Conservation (phyloP, 2,888 invertebrate genomes). For the Aelia acuminata region DNA sequence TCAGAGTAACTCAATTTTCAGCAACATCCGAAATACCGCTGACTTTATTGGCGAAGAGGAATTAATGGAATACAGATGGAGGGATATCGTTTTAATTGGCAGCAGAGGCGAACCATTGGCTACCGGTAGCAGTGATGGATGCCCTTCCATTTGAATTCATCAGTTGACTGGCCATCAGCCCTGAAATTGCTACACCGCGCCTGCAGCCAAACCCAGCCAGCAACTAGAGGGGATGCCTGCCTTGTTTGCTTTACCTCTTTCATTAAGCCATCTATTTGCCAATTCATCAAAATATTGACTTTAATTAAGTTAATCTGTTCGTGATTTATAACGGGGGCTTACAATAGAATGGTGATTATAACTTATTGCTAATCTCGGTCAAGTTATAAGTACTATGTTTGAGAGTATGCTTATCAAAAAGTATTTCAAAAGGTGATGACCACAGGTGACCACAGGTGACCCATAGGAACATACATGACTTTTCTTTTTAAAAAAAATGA, state of each 20-base stretch:
- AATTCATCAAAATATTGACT: neutral
- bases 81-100: slow-evolving; percentile 45
- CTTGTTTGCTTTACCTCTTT: neutral
- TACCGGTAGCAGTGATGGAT: slow-evolving; percentile 44
- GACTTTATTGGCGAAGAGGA: slow-evolving; percentile 17
- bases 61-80: slow-evolving; percentile 42
- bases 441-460: too few relatives aligned
- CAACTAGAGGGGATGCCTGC: neutral
- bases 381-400: too few relatives aligned
- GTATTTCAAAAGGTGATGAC: too few relatives aligned
- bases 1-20: neutral
- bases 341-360: neutral
- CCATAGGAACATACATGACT: too few relatives aligned
- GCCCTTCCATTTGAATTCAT: slow-evolving; percentile 38
- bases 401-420: too few relatives aligned
- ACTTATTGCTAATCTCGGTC: too few relatives aligned
- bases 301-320: neutral
- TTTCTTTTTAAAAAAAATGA: too few relatives aligned
- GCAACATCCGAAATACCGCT: neutral
- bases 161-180: slow-evolving; percentile 15
- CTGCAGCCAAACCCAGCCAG: neutral
- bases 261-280: neutral
- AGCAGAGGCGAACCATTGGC: slow-evolving; percentile 21
- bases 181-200: neutral
- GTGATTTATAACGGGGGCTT: neutral